Evolutionary conservation across 1,140 invertebrate species (phyloP), one percentile per base, ranked within the genome.

Genomic region (Neomicropteryx cornuta): DNA sequence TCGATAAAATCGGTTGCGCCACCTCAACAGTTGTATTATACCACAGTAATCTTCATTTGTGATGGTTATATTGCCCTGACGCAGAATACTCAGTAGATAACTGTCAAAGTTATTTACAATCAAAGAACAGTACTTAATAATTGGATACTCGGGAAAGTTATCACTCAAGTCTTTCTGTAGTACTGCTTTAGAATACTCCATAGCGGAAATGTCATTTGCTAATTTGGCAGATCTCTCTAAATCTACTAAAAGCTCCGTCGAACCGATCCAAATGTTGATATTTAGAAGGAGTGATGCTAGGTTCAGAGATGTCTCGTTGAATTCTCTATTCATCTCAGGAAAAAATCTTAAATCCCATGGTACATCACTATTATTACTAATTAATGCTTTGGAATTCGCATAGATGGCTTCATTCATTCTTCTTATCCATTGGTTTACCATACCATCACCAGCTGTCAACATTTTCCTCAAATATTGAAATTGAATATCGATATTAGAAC

Each of bases 121-220:
- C 10, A 43, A 32, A 6, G 48, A 51, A 44, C 68, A 73, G 35
- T 62, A 43, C 23, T 56, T 63, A 22, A 75, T 49, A 10, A 75
- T 49, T 2, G 70, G 66, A 47, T 72, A 64, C 33, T 72, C 57
- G 3, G 52, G 47, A 30, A 71, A 66, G 37, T 66, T 62, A 14
- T 67, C 59, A 2, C 59, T 52, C 10, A 69, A 37, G 41, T 51
- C 62, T 19, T 53, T 50, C 4, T 49, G 35, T 16, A 42, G 29
- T 14, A 67, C 52, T 5, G 55, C 58, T 14, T 51, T 52, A 0
- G 62, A 66, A 48, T 68, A 67, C 38, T 64, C 49, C 0, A 62
- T 23, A 6, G 57, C 53, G 21, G 58, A 57, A 35, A 63, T 57
- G 14, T 38, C 31, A 35, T 24, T 48, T 24, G 43, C 33, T 1